Evolutionary conservation across 2,888 invertebrate species (phyloP), one percentile per base, ranked within the genome.

Genomic region (Dasypogon diadema): DNA sequence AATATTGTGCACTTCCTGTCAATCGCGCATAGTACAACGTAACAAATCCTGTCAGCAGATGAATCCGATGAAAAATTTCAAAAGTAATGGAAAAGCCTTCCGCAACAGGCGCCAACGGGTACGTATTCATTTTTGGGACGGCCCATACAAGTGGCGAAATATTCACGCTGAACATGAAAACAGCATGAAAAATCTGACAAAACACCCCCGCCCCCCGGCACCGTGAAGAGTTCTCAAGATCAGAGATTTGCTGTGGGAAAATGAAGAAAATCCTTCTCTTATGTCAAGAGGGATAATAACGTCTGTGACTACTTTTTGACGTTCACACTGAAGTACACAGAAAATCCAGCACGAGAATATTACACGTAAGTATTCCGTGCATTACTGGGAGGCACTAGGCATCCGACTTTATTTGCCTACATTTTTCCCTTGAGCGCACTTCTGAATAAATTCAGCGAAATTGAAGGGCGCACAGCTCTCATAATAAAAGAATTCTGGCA

Each of bases 201-300:
- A 65, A 48, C 37, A 65, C 63, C 48, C 48, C 21, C 48, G 48
- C 65, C 54, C 54, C 16, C 54, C 24, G 30, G 26, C 14, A 18
- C 30, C n/a, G 54, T 54, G 70, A 51, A 46, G 22, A 70, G 51
- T 18, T 70, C 30, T 30, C 21, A 65, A 65, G 48, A 46, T 46
- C 51, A 70, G 54, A 70, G 70, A 70, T 70, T 70, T 70, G 51
- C 70, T 70, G 54, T 70, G 70, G 70, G 70, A 70, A 70, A 70
- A 70, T 70, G 21, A 54, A 37, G 70, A 70, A 70, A 70, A 70
- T 70, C 70, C 70, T 54, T 51, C 34, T 54, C 70, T 70, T 54
- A 54, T 70, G 70, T 70, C 70, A 70, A 70, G 54, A 54, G 54
- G 70, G 54, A 70, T 70, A 70, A 70, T 70, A 70, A 70, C 70